phyloP scores from a whole-genome alignment of 2,113 vertebrate species.

The Mobula birostris region DNA sequence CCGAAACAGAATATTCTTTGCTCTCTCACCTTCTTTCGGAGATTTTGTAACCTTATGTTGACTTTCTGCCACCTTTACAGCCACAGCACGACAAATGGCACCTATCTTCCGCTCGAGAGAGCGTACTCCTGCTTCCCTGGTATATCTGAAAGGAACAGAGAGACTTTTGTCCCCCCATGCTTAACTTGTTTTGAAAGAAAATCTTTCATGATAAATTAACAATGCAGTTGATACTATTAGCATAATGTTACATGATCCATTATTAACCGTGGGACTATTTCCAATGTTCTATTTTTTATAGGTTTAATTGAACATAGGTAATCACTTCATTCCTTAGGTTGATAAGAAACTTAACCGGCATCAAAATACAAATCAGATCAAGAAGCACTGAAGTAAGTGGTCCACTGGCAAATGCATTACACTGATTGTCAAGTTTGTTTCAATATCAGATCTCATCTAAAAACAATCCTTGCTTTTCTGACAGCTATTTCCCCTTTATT shows the following conservation, averaged over 20 bases:
- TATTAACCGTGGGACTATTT: not conserved
- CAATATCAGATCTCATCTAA: not conserved
- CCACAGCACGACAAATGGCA: constrained; percentile 86
- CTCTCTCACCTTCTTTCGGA: constrained; percentile 59
- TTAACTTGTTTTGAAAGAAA: not conserved
- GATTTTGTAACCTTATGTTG: constrained; percentile 62
- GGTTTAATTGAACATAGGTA: not conserved
- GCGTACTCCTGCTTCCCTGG: constrained; percentile 88
- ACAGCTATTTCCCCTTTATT: not conserved
- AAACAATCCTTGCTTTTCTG: not conserved
- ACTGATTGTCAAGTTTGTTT: not conserved
- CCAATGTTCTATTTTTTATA: not conserved
- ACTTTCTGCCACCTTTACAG: constrained; percentile 87
- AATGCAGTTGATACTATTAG: not conserved
- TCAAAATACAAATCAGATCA: not conserved
- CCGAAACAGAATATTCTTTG: too few species aligned
- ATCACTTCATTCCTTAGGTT: not conserved
- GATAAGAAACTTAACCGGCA: not conserved
- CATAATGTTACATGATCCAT: not conserved
- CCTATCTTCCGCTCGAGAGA: constrained; percentile 86
- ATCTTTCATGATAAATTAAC: not conserved
- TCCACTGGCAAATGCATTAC: not conserved
- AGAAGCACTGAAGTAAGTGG: not conserved
- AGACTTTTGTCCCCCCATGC: not conserved
- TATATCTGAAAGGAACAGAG: constrained; percentile 63